Conservation (phyloP, 1,140 invertebrate genomes). For the Eupeodes corollae region DNA sequence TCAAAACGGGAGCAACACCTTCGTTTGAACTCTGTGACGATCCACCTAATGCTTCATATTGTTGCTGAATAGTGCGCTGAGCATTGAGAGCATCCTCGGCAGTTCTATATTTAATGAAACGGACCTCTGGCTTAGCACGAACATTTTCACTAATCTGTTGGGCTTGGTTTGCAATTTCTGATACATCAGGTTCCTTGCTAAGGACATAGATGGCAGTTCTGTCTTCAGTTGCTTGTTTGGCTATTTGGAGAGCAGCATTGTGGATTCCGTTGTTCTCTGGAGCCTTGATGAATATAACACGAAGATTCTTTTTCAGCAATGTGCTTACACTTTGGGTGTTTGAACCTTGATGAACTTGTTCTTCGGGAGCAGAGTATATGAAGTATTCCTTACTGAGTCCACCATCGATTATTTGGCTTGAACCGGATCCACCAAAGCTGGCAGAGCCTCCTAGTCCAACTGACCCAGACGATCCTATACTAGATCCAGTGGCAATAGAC, state of each 20-base stretch:
- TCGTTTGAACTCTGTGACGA: conserved; percentile 19
- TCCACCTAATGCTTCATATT: conserved; percentile 27
- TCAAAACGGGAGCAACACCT: conserved; percentile 25
- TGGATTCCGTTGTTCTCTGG: conserved; percentile 27
- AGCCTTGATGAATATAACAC: conserved; percentile 31
- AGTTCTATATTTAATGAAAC: conserved; percentile 29
- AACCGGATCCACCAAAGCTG: conserved; percentile 10
- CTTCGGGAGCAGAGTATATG: conserved; percentile 19
- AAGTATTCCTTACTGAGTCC: conserved; percentile 28
- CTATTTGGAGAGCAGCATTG: conserved; percentile 21
- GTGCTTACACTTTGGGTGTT: conserved; percentile 11
- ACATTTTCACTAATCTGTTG: conserved; percentile 16
- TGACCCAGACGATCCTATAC: conserved; percentile 1
- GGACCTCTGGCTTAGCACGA: conserved; percentile 28
- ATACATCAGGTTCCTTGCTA: conserved; percentile 27
- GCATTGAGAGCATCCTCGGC: conserved; percentile 26
- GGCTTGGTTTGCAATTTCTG: conserved; percentile 20
- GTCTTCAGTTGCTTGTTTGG: conserved; percentile 26
- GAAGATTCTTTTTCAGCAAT: conserved; percentile 22
- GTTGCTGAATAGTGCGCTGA: conserved; percentile 27
- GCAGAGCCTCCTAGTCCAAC: conserved; percentile 20
- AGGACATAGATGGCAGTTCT: conserved; percentile 28
- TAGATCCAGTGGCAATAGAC: too few species aligned
- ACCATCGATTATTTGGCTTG: conserved; percentile 6
- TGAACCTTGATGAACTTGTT: conserved; percentile 21